Conservation (phyloP, 2,113 vertebrate genomes). For the Mungos mungo region DNA sequence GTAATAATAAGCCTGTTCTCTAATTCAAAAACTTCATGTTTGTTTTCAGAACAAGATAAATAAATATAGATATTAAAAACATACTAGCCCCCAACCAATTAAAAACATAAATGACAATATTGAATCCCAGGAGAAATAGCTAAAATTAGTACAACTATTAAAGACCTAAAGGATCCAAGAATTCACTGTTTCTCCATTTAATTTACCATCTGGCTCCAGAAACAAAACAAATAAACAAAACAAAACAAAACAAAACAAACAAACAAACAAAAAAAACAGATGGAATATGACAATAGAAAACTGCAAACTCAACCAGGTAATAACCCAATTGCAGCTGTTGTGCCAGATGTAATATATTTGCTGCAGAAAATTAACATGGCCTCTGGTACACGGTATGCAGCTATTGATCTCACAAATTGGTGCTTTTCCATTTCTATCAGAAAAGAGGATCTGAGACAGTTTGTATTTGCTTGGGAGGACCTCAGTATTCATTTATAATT, state of each 20-base stretch:
- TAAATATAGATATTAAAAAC: not conserved
- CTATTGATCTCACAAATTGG: slow-evolving; percentile 6
- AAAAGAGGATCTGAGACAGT: not conserved
- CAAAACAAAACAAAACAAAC: not conserved
- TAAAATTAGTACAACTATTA: not conserved
- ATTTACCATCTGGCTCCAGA: not conserved
- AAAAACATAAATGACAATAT: not conserved
- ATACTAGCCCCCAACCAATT: not conserved
- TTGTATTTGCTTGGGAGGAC: slow-evolving; percentile 16
- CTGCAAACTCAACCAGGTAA: not conserved
- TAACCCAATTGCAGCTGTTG: not conserved
- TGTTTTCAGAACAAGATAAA: not conserved
- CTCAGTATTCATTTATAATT: not conserved
- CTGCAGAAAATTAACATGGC: slow-evolving; percentile 18
- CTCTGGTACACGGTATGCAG: not conserved
- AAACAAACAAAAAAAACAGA: not conserved
- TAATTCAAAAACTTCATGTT: not conserved
- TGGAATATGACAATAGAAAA: not conserved
- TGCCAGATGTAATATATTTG: slow-evolving; percentile 40
- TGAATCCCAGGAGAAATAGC: not conserved
- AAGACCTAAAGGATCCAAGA: not conserved
- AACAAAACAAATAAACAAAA: not conserved
- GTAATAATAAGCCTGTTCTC: not conserved
- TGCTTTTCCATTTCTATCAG: slow-evolving; percentile 31
- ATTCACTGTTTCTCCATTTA: not conserved